phyloP scores from a whole-genome alignment of 1,140 invertebrate genomes.

The Sogatella furcifera region DNA sequence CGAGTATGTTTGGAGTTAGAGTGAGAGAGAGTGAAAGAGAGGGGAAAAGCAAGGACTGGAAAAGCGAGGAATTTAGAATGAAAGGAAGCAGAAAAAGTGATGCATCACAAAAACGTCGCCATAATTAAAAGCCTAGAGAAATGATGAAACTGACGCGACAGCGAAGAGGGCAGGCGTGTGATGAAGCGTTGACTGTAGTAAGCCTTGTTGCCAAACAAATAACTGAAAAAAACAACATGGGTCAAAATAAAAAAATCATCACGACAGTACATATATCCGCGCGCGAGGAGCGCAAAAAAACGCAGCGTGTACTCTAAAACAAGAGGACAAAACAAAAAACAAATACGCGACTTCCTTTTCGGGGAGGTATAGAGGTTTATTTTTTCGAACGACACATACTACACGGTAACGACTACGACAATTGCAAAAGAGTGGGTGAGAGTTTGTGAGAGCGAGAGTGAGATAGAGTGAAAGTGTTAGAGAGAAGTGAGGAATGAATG shows the following conservation, averaged over 20 bases:
- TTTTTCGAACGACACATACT: too few relatives aligned
- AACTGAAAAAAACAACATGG: not conserved
- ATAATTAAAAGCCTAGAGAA: not conserved
- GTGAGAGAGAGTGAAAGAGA: too few relatives aligned
- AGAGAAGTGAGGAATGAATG: not conserved
- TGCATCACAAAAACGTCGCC: not conserved
- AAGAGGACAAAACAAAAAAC: slow-evolving; percentile 6
- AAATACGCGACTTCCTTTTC: slow-evolving; percentile 7
- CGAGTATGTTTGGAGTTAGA: too few relatives aligned
- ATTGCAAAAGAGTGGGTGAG: too few relatives aligned
- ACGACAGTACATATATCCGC: not conserved
- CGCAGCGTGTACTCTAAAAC: not conserved
- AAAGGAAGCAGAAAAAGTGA: not conserved
- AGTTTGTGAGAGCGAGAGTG: too few relatives aligned
- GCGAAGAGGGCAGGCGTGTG: not conserved
- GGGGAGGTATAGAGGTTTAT: not conserved
- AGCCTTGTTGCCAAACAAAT: too few relatives aligned
- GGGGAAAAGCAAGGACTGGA: too few relatives aligned
- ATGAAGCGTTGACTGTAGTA: too few relatives aligned
- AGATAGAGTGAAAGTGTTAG: too few relatives aligned
- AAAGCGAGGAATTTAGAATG: not conserved
- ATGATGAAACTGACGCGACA: not conserved
- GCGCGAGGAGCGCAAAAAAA: too few relatives aligned
- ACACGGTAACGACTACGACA: too few relatives aligned
- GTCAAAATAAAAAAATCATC: slow-evolving; percentile 13